Evolutionary conservation across 1,140 invertebrate species (phyloP).

Genomic region (Agrilus planipennis): DNA sequence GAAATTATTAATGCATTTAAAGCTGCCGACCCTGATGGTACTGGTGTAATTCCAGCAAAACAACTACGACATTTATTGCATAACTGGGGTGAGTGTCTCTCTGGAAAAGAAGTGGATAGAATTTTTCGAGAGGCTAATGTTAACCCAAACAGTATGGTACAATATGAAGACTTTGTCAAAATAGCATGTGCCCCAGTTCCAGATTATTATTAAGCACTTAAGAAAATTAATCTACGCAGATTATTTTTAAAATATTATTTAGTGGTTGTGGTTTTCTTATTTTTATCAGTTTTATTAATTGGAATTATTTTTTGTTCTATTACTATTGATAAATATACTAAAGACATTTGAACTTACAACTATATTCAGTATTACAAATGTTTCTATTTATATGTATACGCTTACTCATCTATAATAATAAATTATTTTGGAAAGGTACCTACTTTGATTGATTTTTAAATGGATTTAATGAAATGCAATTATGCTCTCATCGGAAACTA

Average conservation of each 20-base stretch:
- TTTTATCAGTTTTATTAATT: no score
- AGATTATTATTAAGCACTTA: constrained; percentile 68
- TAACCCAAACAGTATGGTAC: constrained; percentile 64
- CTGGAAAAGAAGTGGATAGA: constrained; percentile 84
- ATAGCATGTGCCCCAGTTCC: constrained; percentile 88
- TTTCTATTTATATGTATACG: no score
- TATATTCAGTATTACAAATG: no score
- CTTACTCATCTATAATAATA: no score
- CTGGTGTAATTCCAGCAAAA: constrained; percentile 64
- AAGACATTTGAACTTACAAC: no score
- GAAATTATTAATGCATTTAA: constrained; percentile 83
- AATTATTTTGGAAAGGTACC: no score
- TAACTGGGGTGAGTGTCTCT: constrained; percentile 84
- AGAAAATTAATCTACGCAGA: neutral
- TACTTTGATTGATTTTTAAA: no score
- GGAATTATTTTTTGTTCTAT: no score
- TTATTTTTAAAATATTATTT: neutral
- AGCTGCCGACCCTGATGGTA: constrained; percentile 64
- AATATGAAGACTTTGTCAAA: constrained; percentile 88
- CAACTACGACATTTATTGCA: constrained; percentile 80
- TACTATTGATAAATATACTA: no score
- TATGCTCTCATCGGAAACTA: no score
- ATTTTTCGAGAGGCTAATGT: constrained; percentile 90
- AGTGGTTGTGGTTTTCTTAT: neutral
- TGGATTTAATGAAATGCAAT: no score